Conservation (phyloP, 2,797 vertebrate genomes). For the Nyctibius grandis region DNA sequence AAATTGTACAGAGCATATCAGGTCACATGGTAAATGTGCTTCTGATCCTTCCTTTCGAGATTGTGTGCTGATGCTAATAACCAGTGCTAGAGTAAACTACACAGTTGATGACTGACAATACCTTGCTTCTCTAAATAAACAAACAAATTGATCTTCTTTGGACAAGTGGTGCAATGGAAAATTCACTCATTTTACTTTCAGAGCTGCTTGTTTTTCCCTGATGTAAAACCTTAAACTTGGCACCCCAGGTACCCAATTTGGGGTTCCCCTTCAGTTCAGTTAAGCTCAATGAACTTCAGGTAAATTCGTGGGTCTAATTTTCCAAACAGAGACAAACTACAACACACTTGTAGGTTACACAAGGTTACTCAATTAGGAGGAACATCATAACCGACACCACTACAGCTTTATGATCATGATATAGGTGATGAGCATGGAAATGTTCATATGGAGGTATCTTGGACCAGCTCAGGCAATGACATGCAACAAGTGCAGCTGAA, state of each 20-base stretch:
- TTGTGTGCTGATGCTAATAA: not conserved
- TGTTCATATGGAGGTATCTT: not conserved
- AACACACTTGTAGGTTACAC: fast-evolving
- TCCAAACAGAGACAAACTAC: not conserved
- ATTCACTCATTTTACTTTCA: not conserved
- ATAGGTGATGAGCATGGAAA: not conserved
- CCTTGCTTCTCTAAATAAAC: not conserved
- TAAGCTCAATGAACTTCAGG: not conserved
- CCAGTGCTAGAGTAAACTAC: not conserved
- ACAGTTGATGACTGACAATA: not conserved
- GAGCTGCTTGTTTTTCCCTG: not conserved
- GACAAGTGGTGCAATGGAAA: not conserved
- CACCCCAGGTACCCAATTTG: fast-evolving
- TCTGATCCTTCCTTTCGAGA: not conserved
- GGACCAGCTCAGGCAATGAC: not conserved
- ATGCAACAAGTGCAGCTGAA: not conserved
- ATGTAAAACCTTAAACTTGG: not conserved
- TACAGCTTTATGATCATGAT: not conserved
- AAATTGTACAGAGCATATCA: not conserved
- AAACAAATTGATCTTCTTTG: not conserved
- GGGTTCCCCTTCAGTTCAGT: not conserved
- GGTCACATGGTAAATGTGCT: not conserved
- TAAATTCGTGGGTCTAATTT: not conserved
- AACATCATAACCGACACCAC: not conserved
- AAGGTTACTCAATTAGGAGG: fast-evolving